Evolutionary conservation across 2,797 vertebrate species (phyloP).

Genomic region (Artibeus jamaicensis): DNA sequence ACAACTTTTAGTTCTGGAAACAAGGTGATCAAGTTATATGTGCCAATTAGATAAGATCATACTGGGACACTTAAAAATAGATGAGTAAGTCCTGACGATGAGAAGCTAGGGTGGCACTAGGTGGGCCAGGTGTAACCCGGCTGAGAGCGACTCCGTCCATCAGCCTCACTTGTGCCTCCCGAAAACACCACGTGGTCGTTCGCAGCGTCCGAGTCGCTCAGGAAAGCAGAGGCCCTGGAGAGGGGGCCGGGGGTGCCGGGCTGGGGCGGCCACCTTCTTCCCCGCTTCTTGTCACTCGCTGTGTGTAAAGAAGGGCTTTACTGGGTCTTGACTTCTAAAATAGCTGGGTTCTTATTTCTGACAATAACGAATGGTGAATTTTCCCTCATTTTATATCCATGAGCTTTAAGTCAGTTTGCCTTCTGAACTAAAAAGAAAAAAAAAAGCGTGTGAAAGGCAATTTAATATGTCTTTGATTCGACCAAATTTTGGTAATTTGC

Average conservation of each 20-base stretch:
- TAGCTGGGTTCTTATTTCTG: background rate
- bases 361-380: background rate
- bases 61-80: conserved; percentile 71
- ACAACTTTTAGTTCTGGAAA: conserved; percentile 47
- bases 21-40: conserved; percentile 50
- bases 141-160: background rate
- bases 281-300: accelerated
- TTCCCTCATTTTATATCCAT: background rate
- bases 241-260: accelerated
- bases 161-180: background rate
- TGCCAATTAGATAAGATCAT: conserved; percentile 60
- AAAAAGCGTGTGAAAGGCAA: background rate
- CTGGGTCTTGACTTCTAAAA: background rate
- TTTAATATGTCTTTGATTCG: background rate
- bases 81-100: conserved; percentile 63
- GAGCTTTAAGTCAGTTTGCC: background rate
- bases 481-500: background rate
- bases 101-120: conserved; percentile 41
- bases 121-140: conserved; percentile 18
- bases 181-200: accelerated
- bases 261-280: background rate
- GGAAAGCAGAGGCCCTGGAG: background rate
- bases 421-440: background rate
- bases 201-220: background rate
- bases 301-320: background rate